Evolutionary conservation across 2,113 vertebrate species (phyloP).

Genomic region (Clarias macrocephalus): DNA sequence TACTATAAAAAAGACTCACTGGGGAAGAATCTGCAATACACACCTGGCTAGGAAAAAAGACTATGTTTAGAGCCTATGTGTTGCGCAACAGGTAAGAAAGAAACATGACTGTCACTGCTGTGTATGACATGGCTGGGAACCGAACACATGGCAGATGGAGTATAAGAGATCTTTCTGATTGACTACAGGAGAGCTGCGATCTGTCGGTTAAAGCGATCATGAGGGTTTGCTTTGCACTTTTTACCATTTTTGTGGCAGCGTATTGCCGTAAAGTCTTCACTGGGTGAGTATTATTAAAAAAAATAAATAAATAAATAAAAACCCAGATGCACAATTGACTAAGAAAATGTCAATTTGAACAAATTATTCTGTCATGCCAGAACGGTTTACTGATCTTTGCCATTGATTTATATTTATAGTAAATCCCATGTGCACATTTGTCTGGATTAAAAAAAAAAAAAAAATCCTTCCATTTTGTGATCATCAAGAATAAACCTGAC

Average conservation of each 20-base stretch:
- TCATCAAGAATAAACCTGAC: background rate
- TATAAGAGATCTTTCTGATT: conserved; percentile 9
- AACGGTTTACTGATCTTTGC: background rate
- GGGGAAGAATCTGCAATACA: conserved; percentile 51
- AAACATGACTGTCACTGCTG: background rate
- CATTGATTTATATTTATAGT: background rate
- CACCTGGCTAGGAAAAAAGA: conserved; percentile 51
- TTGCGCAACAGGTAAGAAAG: background rate
- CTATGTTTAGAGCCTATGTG: background rate
- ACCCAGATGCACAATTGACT: background rate
- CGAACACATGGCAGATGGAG: conserved; percentile 41
- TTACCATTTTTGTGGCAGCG: conserved; percentile 57
- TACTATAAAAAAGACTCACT: background rate
- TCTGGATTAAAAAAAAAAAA: too few species aligned
- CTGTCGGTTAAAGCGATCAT: conserved; percentile 36
- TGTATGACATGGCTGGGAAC: conserved; percentile 20
- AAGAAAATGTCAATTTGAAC: background rate
- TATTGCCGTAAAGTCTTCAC: conserved; percentile 58
- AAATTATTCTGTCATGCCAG: background rate
- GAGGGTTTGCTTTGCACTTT: conserved; percentile 58
- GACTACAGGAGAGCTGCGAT: background rate
- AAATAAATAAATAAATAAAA: too few species aligned
- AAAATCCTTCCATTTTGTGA: background rate
- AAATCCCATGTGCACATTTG: background rate
- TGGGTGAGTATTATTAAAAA: conserved; percentile 60